Evolutionary conservation across 92 coral and sea anemone genomes (phyloP), one percentile per base, ranked within the genome.

Genomic region (Diadumene lineata): DNA sequence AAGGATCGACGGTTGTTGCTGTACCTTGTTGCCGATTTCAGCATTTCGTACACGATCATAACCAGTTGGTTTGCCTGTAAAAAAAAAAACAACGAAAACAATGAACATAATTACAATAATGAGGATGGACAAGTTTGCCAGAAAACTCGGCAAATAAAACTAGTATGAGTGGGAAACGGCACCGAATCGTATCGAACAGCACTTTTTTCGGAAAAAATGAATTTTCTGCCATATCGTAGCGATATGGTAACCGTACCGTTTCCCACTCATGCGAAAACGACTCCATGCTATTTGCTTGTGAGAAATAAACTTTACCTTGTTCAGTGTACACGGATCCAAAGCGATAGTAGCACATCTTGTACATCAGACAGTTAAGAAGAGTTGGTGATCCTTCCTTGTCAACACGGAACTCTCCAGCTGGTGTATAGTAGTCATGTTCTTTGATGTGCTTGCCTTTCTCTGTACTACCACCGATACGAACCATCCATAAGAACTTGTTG

Each of bases 401-500:
- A 28, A 94, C 80, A 46, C 98, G 94, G 88, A 94, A 94, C 87
- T 94, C 98, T 13, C 98, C 98, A 30, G 99, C 86, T 1, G 96
- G 86, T 8, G 99, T 96, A 82, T 96, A 96, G 76, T 96, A 96
- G 69, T 96, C 99, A 34, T 89, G 89, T 70, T 96, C 99, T 75
- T 96, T 96, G 87, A 96, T 96, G 86, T 96, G 99, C 70, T 63
- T 79, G 46, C 99, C 98, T 51, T 93, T 93, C 66, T 96, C 99
- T 11, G 99, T 96, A 73, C 99, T 96, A 22, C 99, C 99, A 16
- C 99, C 99, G 53, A 96, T 96, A 79, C 99, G 97, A 16, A 96
- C 99, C 99, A 96, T 96, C 99, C 99, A 96, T 84, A 96, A 68
- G 82, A 96, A 96, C 92, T 92, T 96, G 94, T 96, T 96, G 84